Percentiles rank a stretch among this genome's conserved stretches.
phyloP scores from a whole-genome alignment of 2,113 vertebrate species.

The Colinus virginianus region DNA sequence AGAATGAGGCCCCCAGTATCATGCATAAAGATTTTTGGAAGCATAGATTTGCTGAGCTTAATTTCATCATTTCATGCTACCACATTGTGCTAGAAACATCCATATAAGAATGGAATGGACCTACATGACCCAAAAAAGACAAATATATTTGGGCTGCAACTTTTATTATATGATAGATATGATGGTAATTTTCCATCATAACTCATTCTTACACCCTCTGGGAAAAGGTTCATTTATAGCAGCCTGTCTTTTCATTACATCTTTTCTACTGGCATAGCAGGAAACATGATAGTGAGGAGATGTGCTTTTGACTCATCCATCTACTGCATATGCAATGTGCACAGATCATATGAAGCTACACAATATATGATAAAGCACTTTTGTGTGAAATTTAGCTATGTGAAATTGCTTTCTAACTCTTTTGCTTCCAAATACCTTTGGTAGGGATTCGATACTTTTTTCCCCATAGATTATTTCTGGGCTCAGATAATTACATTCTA shows the following conservation, averaged over 20 bases:
- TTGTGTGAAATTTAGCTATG: neutral
- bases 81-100: neutral
- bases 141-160: neutral
- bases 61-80: neutral
- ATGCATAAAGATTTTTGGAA: neutral
- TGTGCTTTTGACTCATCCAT: neutral
- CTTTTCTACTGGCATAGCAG: neutral
- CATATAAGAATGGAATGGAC: neutral
- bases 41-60: neutral
- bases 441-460: neutral
- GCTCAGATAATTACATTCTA: slow-evolving; percentile 4
- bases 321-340: neutral
- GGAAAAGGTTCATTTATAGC: neutral
- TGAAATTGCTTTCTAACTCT: neutral
- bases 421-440: neutral
- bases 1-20: neutral
- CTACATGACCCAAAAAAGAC: neutral
- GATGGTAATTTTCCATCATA: slow-evolving; percentile 9
- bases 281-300: neutral
- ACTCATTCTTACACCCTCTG: neutral
- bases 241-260: slow-evolving; percentile 7
- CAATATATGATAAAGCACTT: neutral
- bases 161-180: neutral
- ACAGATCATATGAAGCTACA: neutral
- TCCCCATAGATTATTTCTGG: slow-evolving; percentile 15